Base-by-base conservation (phyloP, 2,888 invertebrate species). In the Thera britannica region DNA sequence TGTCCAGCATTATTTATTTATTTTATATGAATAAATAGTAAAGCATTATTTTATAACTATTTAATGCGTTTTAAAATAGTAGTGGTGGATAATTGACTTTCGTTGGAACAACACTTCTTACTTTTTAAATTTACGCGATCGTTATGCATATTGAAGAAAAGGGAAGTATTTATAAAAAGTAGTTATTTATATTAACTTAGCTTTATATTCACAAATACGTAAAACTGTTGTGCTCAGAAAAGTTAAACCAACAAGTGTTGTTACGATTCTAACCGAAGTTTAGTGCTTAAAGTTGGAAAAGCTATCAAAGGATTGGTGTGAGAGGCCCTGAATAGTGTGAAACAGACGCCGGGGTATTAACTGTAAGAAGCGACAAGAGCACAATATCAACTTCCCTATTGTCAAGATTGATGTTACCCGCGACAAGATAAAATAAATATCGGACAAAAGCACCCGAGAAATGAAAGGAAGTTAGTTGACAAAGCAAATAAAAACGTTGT, bases 401-500 rank as follows among this genome's bases (percentile, higher is more conserved):
- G 72, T 72, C 58, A 65, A 60, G 62, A 73, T 64, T 65, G 56
- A 71, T 70, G 69, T 68, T 73, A 70, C 72, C 69, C 73, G 71
- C 75, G 66, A 67, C 67, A 71, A 68, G 71, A 75, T 72, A 73
- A 75, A 75, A 75, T 75, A 75, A 74, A 75, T 66, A 70, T 60
- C 65, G 68, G 70, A 74, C 72, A 72, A 72, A 75, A 69, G 72
- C 71, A 62, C 54, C 63, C 62, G 60, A 72, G 62, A 62, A 71
- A 62, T 70, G 62, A 73, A 73, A 72, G 68, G 68, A 70, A 75
- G 68, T 36, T 70, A 63, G 68, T 75, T 72, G 67, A 72, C 71
- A 75, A 67, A 68, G 68, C 70, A 72, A 70, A 73, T 68, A 72
- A 71, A 71, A 71, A 70, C 57, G 64, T 68, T 66, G 61, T 71